These are phyloP conservation scores for Galleria mellonella DNA, from an alignment of 1,140 invertebrate genomes.

Conservation along the genomic window DNA sequence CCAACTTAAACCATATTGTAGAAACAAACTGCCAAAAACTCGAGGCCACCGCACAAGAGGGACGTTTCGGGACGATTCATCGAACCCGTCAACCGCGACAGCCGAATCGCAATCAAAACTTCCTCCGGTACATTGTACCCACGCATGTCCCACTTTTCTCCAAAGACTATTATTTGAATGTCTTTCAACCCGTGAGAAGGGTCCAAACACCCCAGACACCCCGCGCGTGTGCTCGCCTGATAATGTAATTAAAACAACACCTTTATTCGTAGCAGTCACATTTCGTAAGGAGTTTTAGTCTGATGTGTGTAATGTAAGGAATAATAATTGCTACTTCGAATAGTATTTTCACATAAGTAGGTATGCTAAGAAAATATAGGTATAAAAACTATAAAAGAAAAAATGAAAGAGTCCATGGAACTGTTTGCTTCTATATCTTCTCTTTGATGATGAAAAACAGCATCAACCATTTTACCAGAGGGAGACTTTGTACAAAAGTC, in stretches of 20 bases:
- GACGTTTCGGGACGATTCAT: slow-evolving; percentile 18
- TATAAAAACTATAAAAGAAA: no score
- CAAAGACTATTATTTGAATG: slow-evolving; percentile 70
- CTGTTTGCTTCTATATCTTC: no score
- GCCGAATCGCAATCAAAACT: slow-evolving; percentile 65
- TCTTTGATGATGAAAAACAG: no score
- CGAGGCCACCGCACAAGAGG: slow-evolving; percentile 10
- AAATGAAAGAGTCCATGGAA: no score
- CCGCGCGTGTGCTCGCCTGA: slow-evolving; percentile 57
- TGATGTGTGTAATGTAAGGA: slow-evolving; percentile 7
- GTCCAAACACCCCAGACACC: slow-evolving; percentile 32
- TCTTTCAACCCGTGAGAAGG: slow-evolving; percentile 70
- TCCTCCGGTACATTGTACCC: slow-evolving; percentile 28
- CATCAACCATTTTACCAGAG: no score
- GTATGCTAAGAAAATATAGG: not conserved
- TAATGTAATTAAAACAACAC: slow-evolving; percentile 74
- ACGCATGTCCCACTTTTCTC: slow-evolving; percentile 62
- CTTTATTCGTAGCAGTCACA: slow-evolving; percentile 55
- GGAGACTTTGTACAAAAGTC: no score
- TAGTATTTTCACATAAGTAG: not conserved
- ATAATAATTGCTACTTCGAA: not conserved
- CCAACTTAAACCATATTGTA: no score
- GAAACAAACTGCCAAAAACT: not conserved
- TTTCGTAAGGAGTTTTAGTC: slow-evolving; percentile 44
- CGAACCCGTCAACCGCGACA: slow-evolving; percentile 44